These are phyloP conservation scores for Paraescarpia echinospica DNA, from an alignment of 1,140 invertebrate species.

Conservation along the genomic window DNA sequence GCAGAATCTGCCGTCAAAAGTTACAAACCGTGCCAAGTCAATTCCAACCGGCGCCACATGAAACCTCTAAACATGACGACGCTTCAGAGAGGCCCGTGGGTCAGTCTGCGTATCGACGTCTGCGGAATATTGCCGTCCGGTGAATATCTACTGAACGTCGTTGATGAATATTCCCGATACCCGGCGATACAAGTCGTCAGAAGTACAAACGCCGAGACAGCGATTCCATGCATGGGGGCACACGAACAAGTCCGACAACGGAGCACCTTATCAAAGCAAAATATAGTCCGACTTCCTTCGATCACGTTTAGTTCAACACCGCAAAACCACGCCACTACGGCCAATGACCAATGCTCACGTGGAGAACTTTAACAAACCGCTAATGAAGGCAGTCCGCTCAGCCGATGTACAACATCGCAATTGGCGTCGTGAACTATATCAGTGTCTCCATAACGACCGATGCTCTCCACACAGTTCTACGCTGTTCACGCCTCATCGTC, in stretches of 20 bases:
- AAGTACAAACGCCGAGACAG: neutral
- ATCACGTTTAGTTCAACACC: neutral
- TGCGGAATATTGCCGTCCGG: neutral
- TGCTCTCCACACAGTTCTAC: neutral
- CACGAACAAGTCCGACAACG: neutral
- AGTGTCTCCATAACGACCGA: constrained; percentile 27
- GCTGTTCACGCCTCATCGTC: neutral
- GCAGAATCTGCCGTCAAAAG: too few relatives aligned
- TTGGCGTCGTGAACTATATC: constrained; percentile 38
- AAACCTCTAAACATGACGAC: neutral
- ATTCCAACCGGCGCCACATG: too few relatives aligned
- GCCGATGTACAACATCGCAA: constrained; percentile 30
- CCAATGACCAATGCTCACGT: constrained; percentile 38
- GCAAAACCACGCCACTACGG: constrained; percentile 29
- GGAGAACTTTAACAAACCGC: constrained; percentile 37
- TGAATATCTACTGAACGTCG: constrained; percentile 7
- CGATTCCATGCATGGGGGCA: neutral
- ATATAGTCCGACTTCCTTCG: neutral
- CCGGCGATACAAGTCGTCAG: constrained; percentile 7
- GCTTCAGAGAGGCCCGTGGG: neutral
- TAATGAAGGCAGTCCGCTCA: constrained; percentile 35
- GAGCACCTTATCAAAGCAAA: neutral
- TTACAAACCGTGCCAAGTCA: constrained; percentile 10
- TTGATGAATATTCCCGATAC: constrained; percentile 13
- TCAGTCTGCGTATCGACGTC: constrained; percentile 4